phyloP scores from a whole-genome alignment of 2,888 invertebrate genomes.

The Aproaerema taeniolella region DNA sequence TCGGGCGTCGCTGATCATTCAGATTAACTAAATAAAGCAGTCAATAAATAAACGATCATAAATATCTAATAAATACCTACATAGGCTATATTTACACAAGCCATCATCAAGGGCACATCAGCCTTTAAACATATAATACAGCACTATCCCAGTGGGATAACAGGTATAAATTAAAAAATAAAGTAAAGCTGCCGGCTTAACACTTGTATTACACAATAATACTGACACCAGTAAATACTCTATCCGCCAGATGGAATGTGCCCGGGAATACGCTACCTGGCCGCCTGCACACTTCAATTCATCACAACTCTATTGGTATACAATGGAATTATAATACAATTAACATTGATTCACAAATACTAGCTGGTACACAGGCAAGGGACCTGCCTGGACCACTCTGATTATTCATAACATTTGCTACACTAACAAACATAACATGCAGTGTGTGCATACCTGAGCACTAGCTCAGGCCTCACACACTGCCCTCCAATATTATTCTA shows the following conservation, averaged over 20 bases:
- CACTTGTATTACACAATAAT: conserved; percentile 74
- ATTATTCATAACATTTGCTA: conserved; percentile 40
- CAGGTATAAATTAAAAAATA: conserved; percentile 73
- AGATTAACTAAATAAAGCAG: conserved; percentile 75
- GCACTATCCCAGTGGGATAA: conserved; percentile 72
- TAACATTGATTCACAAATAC: conserved; percentile 64
- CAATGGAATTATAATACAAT: conserved; percentile 67
- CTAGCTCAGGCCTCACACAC: conserved; percentile 8
- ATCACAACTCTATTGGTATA: conserved; percentile 65
- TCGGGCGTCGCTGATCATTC: conserved; percentile 49
- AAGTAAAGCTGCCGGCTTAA: conserved; percentile 75
- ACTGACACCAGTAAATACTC: conserved; percentile 74
- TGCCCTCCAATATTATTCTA: conserved; percentile 2
- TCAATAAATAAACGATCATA: conserved; percentile 78
- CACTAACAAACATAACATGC: conserved; percentile 63
- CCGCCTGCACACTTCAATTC: conserved; percentile 44
- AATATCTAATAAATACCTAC: conserved; percentile 79
- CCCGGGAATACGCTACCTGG: conserved; percentile 32
- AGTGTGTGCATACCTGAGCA: conserved; percentile 19
- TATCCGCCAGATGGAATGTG: conserved; percentile 70
- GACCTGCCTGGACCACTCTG: conserved; percentile 19
- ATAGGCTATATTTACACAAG: conserved; percentile 75
- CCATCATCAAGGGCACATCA: conserved; percentile 65
- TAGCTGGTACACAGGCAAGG: conserved; percentile 28
- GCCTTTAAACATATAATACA: conserved; percentile 76